These are phyloP conservation scores for Edolisoma coerulescens DNA, from an alignment of 2,113 vertebrate genomes.

Conservation along the genomic window DNA sequence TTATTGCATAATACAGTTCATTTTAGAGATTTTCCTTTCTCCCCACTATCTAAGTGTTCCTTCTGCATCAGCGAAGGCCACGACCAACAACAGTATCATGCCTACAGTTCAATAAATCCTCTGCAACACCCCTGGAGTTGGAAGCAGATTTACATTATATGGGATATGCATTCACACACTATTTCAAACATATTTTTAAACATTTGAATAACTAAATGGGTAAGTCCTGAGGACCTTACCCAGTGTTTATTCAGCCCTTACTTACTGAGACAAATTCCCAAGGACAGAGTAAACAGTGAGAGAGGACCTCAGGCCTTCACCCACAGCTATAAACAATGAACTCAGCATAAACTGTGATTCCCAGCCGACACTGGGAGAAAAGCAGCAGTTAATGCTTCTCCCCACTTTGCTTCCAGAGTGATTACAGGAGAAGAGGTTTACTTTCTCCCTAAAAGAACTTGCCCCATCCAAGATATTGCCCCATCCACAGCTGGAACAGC, in stretches of 20 bases:
- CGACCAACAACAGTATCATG: neutral
- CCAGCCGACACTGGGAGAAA: neutral
- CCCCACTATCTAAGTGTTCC: neutral
- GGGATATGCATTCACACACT: neutral
- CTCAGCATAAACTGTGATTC: constrained; percentile 31
- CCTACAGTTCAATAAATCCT: neutral
- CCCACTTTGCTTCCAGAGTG: neutral
- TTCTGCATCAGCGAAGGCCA: neutral
- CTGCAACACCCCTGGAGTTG: neutral
- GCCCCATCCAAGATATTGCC: neutral
- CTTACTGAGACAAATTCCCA: constrained; percentile 35
- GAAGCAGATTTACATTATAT: neutral
- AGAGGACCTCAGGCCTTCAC: constrained; percentile 32
- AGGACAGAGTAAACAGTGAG: constrained; percentile 41
- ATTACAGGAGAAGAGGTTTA: neutral
- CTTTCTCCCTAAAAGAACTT: neutral
- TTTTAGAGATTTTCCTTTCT: neutral
- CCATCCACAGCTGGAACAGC: neutral
- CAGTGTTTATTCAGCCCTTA: constrained; percentile 47
- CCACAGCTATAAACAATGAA: constrained; percentile 53
- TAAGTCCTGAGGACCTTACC: constrained; percentile 22
- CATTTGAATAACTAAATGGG: constrained; percentile 19
- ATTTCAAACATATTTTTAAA: constrained; percentile 41
- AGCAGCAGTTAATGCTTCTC: neutral
- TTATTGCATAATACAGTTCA: neutral